phyloP scores from a whole-genome alignment of 2,888 invertebrate genomes.

The Drosophila kambysellisi region DNA sequence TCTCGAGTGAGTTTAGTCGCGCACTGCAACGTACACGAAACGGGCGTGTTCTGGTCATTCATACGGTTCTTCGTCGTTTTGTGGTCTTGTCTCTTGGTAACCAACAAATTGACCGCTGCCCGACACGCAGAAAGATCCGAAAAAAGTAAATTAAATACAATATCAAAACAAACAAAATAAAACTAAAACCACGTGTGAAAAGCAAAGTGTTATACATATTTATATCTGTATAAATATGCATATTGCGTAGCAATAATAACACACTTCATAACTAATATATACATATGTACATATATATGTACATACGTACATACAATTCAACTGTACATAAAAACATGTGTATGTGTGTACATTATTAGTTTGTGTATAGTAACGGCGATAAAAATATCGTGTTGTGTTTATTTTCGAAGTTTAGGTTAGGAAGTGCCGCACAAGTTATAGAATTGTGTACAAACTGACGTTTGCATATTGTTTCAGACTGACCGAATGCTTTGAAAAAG shows the following conservation, averaged over 20 bases:
- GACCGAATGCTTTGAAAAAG: constrained; percentile 13
- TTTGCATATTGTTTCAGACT: constrained; percentile 8
- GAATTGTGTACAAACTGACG: constrained; percentile 13
- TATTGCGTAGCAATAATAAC: constrained; percentile 35
- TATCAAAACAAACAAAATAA: constrained; percentile 21
- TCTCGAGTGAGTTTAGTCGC: constrained; percentile 63
- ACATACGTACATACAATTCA: neutral
- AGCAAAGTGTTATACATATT: constrained; percentile 5
- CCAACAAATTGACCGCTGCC: constrained; percentile 19
- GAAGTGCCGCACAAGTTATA: constrained; percentile 22
- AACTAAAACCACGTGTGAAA: constrained; percentile 25
- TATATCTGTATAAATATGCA: neutral
- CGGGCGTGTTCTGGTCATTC: constrained; percentile 48
- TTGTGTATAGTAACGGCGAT: constrained; percentile 53
- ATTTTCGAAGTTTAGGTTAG: constrained; percentile 48
- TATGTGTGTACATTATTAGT: constrained; percentile 25
- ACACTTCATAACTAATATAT: constrained; percentile 16
- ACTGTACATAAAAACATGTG: neutral
- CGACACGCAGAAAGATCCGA: constrained; percentile 33
- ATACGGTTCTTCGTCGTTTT: constrained; percentile 29
- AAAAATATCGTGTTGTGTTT: constrained; percentile 58
- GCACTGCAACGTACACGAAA: constrained; percentile 49
- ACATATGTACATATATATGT: constrained; percentile 1
- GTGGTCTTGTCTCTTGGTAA: constrained; percentile 36
- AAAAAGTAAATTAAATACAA: constrained; percentile 51